Base-by-base conservation (phyloP, 2,888 invertebrate genomes). In the Notodonta ziczac region DNA sequence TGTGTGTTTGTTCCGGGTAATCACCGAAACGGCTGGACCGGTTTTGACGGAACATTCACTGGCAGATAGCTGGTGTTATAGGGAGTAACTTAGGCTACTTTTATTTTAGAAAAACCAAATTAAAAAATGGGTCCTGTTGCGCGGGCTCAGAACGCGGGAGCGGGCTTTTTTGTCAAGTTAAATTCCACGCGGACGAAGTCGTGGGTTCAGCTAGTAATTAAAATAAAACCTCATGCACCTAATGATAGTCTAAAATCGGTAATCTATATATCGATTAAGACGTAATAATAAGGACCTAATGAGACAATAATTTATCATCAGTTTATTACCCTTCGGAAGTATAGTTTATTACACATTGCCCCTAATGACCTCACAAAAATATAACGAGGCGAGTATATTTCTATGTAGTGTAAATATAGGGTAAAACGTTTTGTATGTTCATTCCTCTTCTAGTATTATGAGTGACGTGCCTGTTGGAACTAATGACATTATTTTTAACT, bases 361-460 rank as follows among this genome's bases (percentile, higher is more conserved):
- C 10, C 9, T 61, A 68, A 60, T 46, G 56, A 58, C 54, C 50
- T 6, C 9, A 16, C 13, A 40, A 56, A 56, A 59, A 53, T 56
- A 50, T 56, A 50, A n/a, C 51, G 48, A 58, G 39, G 35, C 5
- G 14, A 13, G 6, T 16, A 9, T 52, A 3, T 52, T 52, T 52
- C 8, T 35, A 32, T 16, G 52, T 52, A 52, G 24, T 12, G 24
- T 24, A 32, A 32, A 52, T 52, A 13, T 12, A 16, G 7, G 32
- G 9, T 52, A 32, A 52, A 52, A 52, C 32, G 52, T 52, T 52
- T 52, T 16, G 32, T 52, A 13, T 52, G 52, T 52, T 52, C 52
- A 10, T 32, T 52, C 13, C 35, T 4, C 4, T 12, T 32, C 32
- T 52, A 16, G 24, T 24, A 52, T 52, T 32, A 52, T 32, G 52